Base-by-base conservation (phyloP, 2,797 vertebrate species). In the Spondyliosoma cantharus region DNA sequence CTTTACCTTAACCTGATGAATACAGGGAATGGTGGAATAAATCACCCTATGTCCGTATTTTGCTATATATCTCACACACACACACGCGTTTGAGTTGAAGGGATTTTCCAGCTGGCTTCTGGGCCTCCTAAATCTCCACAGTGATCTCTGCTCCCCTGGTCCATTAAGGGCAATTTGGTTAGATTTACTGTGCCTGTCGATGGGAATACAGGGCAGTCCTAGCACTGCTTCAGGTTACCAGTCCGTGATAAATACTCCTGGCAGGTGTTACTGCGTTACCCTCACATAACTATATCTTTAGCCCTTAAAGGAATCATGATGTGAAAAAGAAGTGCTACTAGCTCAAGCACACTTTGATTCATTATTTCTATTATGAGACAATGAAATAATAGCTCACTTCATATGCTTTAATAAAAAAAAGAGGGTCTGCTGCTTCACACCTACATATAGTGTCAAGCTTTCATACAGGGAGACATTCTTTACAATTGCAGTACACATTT, bases 91-190 rank as follows among this genome's bases (percentile, higher is more conserved):
- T n/a, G 50, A 56, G 50, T 27, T 48, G 66, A 70, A 42, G 56
- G 81, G 76, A 54, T 88, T 87, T 86, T 91, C 81, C 82, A 76
- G 66, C 50, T 37, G 71, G 50, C 71, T 63, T 81, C 56, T 46
- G 29, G 67, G 48, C 67, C 52, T 79, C 58, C 56, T 83, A 89
- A 80, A 89, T 88, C 82, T 84, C 63, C 1, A 3, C 79, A 69
- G 67, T 87, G 84, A 88, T 90, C 86, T 85, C 62, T 88, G 86
- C 80, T 56, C 70, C 67, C 52, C 70, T 53, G 83, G 61, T 84
- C 82, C 86, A 91, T 92, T 91, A 89, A 74, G 68, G 80, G 68
- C 76, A 84, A 82, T 90, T 90, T 81, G 60, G 61, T 85, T 64
- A 73, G 87, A 89, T 90, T 82, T 89, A 92, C 64, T 53, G 86